These are phyloP conservation scores for Alloplasta piceator DNA, from an alignment of 2,888 invertebrate species.

Conservation along the genomic window DNA sequence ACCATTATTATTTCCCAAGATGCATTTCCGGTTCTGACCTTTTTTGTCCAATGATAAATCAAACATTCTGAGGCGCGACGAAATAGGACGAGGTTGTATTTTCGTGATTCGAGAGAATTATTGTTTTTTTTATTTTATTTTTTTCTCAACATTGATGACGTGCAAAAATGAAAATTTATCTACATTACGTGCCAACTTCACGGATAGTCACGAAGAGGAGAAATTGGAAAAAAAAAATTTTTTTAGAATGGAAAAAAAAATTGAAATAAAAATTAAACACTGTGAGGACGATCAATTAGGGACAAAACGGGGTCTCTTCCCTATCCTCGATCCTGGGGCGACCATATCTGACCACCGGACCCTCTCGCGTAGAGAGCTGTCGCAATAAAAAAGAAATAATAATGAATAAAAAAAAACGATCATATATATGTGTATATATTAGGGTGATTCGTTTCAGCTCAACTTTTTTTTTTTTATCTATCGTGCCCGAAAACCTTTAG, in stretches of 20 bases:
- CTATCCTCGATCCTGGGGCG: not conserved
- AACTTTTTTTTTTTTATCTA: no score
- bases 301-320: conserved; percentile 32
- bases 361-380: conserved; percentile 38
- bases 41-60: not conserved
- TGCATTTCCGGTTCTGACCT: not conserved
- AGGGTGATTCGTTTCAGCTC: no score
- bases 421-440: conserved; percentile 27
- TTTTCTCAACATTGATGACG: not conserved
- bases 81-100: no score
- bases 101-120: no score
- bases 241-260: not conserved
- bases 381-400: conserved; percentile 50
- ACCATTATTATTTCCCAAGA: no score
- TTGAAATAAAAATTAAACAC: not conserved
- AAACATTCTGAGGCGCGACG: not conserved
- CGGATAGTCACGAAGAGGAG: not conserved
- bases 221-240: not conserved
- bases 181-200: not conserved
- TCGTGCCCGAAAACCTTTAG: no score
- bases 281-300: conserved; percentile 50
- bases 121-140: no score
- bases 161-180: conserved; percentile 10
- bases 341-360: not conserved
- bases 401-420: conserved; percentile 41